Evolutionary conservation across 1,140 invertebrate species (phyloP).

Genomic region (Cylas formicarius): DNA sequence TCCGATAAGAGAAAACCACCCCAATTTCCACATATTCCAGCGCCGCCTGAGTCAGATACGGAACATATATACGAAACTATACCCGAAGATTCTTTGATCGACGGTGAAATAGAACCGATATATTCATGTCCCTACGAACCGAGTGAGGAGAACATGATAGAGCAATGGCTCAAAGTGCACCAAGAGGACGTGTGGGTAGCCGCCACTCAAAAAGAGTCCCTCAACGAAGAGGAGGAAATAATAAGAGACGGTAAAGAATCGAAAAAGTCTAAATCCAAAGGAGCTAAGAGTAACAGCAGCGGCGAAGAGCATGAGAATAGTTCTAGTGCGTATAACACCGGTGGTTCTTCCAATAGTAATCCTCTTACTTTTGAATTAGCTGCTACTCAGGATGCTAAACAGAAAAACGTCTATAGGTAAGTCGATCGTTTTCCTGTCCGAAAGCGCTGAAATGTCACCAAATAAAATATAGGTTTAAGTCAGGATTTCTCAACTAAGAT

Average conservation of each 20-base stretch:
- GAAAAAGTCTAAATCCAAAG: slow-evolving; percentile 26
- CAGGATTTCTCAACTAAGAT: too few species aligned
- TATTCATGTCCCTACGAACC: slow-evolving; percentile 60
- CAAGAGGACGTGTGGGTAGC: slow-evolving; percentile 38
- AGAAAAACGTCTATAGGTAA: slow-evolving; percentile 40
- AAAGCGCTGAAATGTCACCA: too few species aligned
- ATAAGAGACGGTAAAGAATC: slow-evolving; percentile 26
- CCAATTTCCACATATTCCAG: slow-evolving; percentile 30
- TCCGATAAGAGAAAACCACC: slow-evolving; percentile 33
- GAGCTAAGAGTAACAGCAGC: slow-evolving; percentile 47
- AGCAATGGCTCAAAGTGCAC: slow-evolving; percentile 37
- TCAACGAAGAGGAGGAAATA: slow-evolving; percentile 12
- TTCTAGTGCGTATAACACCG: slow-evolving; percentile 72
- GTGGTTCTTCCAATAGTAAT: slow-evolving; percentile 66
- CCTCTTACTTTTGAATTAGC: slow-evolving; percentile 56
- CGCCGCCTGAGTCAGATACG: slow-evolving; percentile 40
- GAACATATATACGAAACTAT: slow-evolving; percentile 67
- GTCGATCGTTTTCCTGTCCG: neutral
- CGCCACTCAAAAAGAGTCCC: slow-evolving; percentile 24
- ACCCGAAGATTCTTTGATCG: slow-evolving; percentile 50
- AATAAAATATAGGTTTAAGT: too few species aligned
- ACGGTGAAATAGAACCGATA: slow-evolving; percentile 49
- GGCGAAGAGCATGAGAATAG: slow-evolving; percentile 56
- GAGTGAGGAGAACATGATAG: slow-evolving; percentile 38
- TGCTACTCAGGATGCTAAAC: slow-evolving; percentile 43